A percentile compares a stretch with the other conserved stretches of the same genome.
These are phyloP conservation scores for Polyploca ridens DNA, from an alignment of 2,888 invertebrate species.

Conservation along the genomic window DNA sequence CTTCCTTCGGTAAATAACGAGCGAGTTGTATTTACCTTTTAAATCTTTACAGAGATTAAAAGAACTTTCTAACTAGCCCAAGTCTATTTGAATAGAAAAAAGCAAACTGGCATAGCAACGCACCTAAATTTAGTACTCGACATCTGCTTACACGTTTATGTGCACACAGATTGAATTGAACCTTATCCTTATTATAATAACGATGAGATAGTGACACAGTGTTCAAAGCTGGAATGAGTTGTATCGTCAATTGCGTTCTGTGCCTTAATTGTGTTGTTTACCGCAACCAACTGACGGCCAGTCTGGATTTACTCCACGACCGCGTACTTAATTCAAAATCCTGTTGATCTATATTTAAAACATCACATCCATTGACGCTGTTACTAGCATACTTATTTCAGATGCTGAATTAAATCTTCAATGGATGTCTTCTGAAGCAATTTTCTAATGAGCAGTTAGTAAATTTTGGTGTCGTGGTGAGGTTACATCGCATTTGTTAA, in stretches of 20 bases:
- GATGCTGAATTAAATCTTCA: background rate
- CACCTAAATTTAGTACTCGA: slow-evolving; percentile 34
- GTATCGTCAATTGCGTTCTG: slow-evolving; percentile 51
- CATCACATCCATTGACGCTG: slow-evolving; percentile 23
- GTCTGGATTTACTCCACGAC: slow-evolving; percentile 57
- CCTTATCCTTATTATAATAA: background rate
- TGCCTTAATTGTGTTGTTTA: slow-evolving; percentile 70
- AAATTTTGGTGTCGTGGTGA: slow-evolving; percentile 13
- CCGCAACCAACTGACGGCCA: slow-evolving; percentile 50
- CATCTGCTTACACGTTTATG: too few species aligned
- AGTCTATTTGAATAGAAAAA: slow-evolving; percentile 8
- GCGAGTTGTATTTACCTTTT: slow-evolving; percentile 2
- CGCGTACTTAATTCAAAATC: slow-evolving; percentile 27
- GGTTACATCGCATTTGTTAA: slow-evolving; percentile 34
- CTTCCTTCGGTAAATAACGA: background rate
- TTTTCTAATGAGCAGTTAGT: background rate
- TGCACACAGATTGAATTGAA: background rate
- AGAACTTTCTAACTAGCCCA: slow-evolving; percentile 4
- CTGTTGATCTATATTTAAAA: slow-evolving; percentile 17
- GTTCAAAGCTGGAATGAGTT: slow-evolving; percentile 38
- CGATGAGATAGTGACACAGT: slow-evolving; percentile 24
- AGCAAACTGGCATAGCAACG: slow-evolving; percentile 33
- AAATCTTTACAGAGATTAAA: slow-evolving; percentile 8
- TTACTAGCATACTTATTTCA: background rate
- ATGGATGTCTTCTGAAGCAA: slow-evolving; percentile 14